Base-by-base conservation (phyloP, 2,113 vertebrate genomes). In the Aplodontia rufa region DNA sequence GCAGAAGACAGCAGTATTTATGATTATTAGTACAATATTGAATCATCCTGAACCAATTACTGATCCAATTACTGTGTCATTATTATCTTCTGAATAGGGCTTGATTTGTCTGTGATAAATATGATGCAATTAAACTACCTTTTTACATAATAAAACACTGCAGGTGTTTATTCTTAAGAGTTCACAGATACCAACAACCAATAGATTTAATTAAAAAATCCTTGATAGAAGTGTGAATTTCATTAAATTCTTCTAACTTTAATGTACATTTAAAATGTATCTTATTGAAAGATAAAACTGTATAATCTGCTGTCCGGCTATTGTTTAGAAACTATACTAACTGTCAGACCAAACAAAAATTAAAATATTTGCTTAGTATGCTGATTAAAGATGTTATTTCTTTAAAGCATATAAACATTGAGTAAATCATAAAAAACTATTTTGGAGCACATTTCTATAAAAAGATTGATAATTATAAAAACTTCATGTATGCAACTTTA, bases 121-220 rank as follows among this genome's bases (percentile, higher is more conserved):
- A 98, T 97, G 98, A 98, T 98, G 98, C 98, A 99, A 98, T 99
- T 98, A 99, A 98, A 98, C 98, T 96, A 99, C 98, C 98, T 98
- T 99, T 99, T 99, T 98, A 99, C 98, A 98, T 99, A 99, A 99
- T 98, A 99, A 99, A 98, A 98, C 98, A 98, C 98, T 98, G 98
- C 98, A 99, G 98, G 98, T 99, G 98, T 98, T 98, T 99, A 98
- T 98, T 98, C 98, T 98, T 99, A 98, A 98, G 98, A 98, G 98
- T 98, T 98, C 98, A 98, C 97, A 97, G 98, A 98, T 98, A 98
- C 97, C 98, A 98, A 99, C 98, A 99, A 98, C 98, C 98, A 98
- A 98, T 98, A 98, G 98, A 98, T 98, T 98, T 98, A 98, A 99
- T 98, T 99, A 88, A 98, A 98, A 98, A 98, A 98, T 98, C 97